These are phyloP conservation scores for Nesogale talazaci DNA, from an alignment of 2,113 vertebrate genomes.

Conservation along the genomic window DNA sequence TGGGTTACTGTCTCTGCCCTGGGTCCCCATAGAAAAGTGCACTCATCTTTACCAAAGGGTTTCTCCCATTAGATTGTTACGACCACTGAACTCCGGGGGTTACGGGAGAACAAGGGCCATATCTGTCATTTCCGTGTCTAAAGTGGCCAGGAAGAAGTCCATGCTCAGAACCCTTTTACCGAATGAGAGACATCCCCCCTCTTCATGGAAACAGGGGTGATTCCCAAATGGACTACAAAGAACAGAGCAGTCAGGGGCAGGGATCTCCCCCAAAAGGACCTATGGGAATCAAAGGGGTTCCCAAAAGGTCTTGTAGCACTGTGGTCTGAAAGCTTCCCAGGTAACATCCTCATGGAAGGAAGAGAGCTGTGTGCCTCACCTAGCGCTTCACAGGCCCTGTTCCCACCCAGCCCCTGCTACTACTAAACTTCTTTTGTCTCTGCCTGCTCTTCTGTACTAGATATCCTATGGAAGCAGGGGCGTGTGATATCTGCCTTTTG, in stretches of 20 bases:
- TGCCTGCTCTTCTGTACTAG: neutral
- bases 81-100: too few relatives aligned
- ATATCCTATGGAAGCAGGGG: neutral
- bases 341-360: too few relatives aligned
- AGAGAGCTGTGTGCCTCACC: neutral
- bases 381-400: neutral
- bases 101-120: fast-evolving
- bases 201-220: neutral
- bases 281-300: neutral
- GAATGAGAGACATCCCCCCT: neutral
- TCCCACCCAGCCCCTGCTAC: neutral
- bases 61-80: too few relatives aligned
- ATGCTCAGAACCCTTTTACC: neutral
- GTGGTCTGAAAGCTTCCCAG: neutral
- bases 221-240: neutral
- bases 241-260: neutral
- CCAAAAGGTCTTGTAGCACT: neutral
- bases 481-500: neutral
- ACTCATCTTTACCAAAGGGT: neutral
- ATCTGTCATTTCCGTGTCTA: neutral
- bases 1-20: neutral
- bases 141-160: neutral
- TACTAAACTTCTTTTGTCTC: neutral
- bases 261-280: neutral
- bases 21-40: neutral